Conservation (phyloP, 1,140 invertebrate species). For the Zaprionus africanus region DNA sequence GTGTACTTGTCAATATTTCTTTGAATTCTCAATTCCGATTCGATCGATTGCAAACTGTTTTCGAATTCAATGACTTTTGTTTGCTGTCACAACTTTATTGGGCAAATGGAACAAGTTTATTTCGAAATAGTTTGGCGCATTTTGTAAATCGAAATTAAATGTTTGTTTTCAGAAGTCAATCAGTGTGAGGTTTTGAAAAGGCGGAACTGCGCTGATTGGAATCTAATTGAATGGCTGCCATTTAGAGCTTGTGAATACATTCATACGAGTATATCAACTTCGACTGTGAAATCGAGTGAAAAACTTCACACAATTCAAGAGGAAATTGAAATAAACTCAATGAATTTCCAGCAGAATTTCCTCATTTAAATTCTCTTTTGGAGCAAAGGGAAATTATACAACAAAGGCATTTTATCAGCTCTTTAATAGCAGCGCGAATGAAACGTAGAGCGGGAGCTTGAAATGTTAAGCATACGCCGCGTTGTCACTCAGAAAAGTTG, state of each 20-base stretch:
- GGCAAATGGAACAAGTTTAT: conserved; percentile 1
- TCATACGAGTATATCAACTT: too few relatives aligned
- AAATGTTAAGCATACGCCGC: conserved; percentile 46
- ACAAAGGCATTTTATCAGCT: conserved; percentile 4
- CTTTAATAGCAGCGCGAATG: conserved; percentile 11
- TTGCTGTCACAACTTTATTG: conserved; percentile 8
- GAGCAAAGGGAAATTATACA: neutral
- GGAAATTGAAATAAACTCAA: neutral
- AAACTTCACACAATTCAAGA: neutral
- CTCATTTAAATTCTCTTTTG: neutral
- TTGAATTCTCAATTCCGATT: conserved; percentile 20
- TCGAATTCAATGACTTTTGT: conserved; percentile 20
- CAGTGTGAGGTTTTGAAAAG: neutral
- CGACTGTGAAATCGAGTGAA: neutral
- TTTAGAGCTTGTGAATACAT: too few relatives aligned
- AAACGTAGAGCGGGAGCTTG: neutral
- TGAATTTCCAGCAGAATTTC: neutral
- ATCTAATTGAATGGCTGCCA: neutral
- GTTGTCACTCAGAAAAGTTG: conserved; percentile 47
- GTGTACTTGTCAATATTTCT: conserved; percentile 30
- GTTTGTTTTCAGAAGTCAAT: conserved; percentile 3
- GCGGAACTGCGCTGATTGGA: neutral
- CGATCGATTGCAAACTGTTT: conserved; percentile 26
- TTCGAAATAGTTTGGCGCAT: neutral
- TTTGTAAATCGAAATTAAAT: neutral